phyloP scores from a whole-genome alignment of 2,797 vertebrate genomes.

The Danio jaintianensis region DNA sequence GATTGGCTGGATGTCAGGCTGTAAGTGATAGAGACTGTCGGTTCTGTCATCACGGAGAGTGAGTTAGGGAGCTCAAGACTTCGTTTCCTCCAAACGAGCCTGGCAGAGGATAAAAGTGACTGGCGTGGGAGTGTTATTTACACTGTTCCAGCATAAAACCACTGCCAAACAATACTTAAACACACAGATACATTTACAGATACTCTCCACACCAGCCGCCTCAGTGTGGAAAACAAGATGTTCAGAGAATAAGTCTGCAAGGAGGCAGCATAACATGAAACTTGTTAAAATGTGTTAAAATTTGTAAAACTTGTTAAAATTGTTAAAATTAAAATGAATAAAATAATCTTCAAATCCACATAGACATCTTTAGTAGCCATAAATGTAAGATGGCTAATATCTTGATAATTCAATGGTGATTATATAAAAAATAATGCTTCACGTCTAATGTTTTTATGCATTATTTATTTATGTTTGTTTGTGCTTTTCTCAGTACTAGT shows the following conservation, averaged over 20 bases:
- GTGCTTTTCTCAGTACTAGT: background rate
- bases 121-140: conserved; percentile 67
- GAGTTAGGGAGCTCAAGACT: conserved; percentile 70
- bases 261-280: background rate
- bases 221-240: background rate
- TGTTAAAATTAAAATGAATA: too few relatives aligned
- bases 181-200: background rate
- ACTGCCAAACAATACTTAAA: conserved; percentile 33
- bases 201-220: background rate
- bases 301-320: too few relatives aligned
- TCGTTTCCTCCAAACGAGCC: conserved; percentile 64
- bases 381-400: background rate
- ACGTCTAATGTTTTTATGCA: background rate
- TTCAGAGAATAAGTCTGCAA: background rate
- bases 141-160: conserved; percentile 59
- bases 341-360: background rate
- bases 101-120: conserved; percentile 58
- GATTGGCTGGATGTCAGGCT: conserved; percentile 39
- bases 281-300: too few relatives aligned
- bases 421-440: background rate
- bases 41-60: conserved; percentile 65
- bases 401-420: background rate
- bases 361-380: background rate
- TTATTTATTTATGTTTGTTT: too few relatives aligned
- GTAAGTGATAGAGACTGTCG: conserved; percentile 65